These are phyloP conservation scores for Craseonycteris thonglongyai DNA, from an alignment of 2,113 vertebrate genomes.

Conservation along the genomic window DNA sequence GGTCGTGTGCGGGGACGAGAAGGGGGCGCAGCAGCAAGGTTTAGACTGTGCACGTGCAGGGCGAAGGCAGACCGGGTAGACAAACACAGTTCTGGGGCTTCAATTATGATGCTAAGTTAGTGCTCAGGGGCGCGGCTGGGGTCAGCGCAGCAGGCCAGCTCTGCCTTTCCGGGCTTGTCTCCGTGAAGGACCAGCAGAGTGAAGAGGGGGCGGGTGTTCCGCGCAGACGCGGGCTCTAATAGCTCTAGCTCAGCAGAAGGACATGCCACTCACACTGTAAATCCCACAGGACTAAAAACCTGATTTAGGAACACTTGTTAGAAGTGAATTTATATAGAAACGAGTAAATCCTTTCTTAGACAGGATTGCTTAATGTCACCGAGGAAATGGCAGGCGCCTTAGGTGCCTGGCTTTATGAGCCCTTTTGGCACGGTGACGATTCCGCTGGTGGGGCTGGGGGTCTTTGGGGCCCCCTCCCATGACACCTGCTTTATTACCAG, in stretches of 20 bases:
- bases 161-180: conserved; percentile 65
- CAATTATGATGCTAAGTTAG: conserved; percentile 60
- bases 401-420: conserved; percentile 36
- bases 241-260: conserved; percentile 68
- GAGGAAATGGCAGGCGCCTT: not conserved
- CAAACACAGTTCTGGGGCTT: conserved; percentile 33
- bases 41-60: not conserved
- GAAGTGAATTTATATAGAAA: conserved; percentile 76
- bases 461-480: not conserved
- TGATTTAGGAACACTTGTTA: conserved; percentile 76
- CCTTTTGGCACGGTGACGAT: accelerated
- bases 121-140: conserved; percentile 24
- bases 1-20: too few relatives aligned
- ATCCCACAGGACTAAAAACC: conserved; percentile 72
- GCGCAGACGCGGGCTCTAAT: conserved; percentile 54
- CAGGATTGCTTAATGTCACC: conserved; percentile 57
- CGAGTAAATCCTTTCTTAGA: conserved; percentile 71
- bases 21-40: too few relatives aligned
- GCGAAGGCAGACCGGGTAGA: not conserved
- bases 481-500: not conserved
- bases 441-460: not conserved
- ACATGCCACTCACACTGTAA: conserved; percentile 41
- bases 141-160: too few relatives aligned
- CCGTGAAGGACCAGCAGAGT: too few relatives aligned
- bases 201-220: conserved; percentile 52